Evolutionary conservation across 2,888 invertebrate species (phyloP).

Genomic region (Lamellibrachia columna): DNA sequence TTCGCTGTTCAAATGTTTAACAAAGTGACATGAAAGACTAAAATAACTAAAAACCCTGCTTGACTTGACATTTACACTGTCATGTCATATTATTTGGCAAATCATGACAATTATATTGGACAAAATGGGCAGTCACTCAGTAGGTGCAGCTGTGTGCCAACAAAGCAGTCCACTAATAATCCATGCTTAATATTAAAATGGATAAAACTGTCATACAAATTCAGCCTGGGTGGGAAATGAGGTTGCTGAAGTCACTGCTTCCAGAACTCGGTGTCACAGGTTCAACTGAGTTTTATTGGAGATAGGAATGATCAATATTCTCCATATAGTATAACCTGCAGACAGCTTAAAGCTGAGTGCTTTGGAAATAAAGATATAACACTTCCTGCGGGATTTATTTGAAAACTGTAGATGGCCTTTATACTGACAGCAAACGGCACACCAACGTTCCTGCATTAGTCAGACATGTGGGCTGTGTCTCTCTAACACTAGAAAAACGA

Average conservation of each 20-base stretch:
- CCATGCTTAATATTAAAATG: background rate
- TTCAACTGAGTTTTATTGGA: background rate
- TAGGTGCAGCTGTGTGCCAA: background rate
- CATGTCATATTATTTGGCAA: background rate
- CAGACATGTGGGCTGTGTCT: background rate
- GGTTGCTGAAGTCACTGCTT: background rate
- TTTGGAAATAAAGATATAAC: background rate
- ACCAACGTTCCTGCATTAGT: background rate
- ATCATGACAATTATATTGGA: background rate
- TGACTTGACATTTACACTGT: background rate
- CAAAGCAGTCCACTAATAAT: background rate
- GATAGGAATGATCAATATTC: background rate
- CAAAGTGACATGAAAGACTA: background rate
- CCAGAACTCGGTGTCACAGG: background rate
- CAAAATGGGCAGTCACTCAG: background rate
- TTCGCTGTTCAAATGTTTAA: background rate
- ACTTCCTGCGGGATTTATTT: background rate
- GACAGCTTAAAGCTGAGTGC: background rate
- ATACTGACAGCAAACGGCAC: background rate
- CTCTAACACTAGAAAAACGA: background rate
- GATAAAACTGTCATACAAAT: background rate
- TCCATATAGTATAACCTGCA: background rate
- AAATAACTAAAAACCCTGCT: background rate
- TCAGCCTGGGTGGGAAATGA: background rate
- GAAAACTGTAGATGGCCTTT: background rate